phyloP scores from a whole-genome alignment of 2,113 vertebrate species.

The human (Homo sapiens) region DNA sequence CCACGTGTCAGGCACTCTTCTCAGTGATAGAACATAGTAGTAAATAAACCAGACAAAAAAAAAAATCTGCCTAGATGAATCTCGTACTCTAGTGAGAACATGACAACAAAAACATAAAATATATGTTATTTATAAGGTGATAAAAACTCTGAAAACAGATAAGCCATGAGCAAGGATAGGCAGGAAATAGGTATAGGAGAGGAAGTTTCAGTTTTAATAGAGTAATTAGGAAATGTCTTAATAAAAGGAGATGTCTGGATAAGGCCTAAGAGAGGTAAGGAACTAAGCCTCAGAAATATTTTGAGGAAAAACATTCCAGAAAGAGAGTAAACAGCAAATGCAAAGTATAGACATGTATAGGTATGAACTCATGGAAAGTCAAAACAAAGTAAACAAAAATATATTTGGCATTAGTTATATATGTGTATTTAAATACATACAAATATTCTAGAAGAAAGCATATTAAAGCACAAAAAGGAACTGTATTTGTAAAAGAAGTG shows the following conservation, averaged over 20 bases:
- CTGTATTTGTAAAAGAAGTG: neutral
- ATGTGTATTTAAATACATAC: neutral
- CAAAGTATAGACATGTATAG: neutral
- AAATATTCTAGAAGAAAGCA: neutral
- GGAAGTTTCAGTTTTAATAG: neutral
- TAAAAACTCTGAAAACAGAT: neutral
- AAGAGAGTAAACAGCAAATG: neutral
- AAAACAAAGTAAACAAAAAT: constrained; percentile 1
- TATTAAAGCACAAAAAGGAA: neutral
- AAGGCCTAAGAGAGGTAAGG: neutral
- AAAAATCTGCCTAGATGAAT: neutral
- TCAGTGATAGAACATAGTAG: neutral
- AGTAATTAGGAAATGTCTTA: neutral
- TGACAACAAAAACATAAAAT: neutral
- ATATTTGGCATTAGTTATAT: neutral
- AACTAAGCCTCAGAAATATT: neutral
- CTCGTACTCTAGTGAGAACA: neutral
- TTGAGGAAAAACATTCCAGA: neutral
- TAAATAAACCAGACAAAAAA: neutral
- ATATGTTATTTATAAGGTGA: neutral
- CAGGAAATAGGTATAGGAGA: neutral
- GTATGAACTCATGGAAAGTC: neutral
- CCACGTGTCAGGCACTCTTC: neutral
- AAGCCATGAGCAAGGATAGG: neutral
- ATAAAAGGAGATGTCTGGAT: neutral